A percentile compares a stretch with the other conserved stretches of the same genome.
These are phyloP conservation scores for Rattus rattus DNA, from an alignment of 2,113 vertebrate genomes.

Conservation along the genomic window DNA sequence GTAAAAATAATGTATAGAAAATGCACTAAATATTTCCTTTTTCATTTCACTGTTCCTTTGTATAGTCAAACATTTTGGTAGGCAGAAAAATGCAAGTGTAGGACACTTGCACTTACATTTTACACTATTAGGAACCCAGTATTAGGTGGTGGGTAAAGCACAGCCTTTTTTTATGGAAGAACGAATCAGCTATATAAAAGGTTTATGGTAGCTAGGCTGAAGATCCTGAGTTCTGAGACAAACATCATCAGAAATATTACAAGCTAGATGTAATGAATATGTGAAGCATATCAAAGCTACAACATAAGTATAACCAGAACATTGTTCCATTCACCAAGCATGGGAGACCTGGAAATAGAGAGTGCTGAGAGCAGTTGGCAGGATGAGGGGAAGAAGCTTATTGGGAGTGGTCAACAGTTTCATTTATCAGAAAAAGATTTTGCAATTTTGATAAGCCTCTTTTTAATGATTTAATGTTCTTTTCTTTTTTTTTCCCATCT, in stretches of 20 bases:
- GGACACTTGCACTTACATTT: neutral
- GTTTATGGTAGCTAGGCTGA: neutral
- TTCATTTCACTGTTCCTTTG: neutral
- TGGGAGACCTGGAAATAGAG: neutral
- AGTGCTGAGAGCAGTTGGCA: neutral
- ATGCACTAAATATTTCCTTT: neutral
- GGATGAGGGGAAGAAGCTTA: neutral
- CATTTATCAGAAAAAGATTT: slow-evolving; percentile 78
- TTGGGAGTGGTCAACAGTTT: slow-evolving; percentile 22
- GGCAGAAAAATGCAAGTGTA: too few relatives aligned
- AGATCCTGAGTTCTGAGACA: neutral
- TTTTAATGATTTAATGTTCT: slow-evolving; percentile 67
- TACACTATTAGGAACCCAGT: neutral
- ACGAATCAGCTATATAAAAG: neutral
- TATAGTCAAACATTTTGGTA: neutral
- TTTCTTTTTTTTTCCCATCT: neutral
- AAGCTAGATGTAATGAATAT: neutral
- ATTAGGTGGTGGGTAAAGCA: neutral
- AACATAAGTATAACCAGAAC: neutral
- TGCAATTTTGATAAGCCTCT: slow-evolving; percentile 73
- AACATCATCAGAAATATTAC: neutral
- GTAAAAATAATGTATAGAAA: neutral
- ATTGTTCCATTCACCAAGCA: neutral
- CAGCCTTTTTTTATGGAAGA: neutral
- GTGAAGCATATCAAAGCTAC: neutral